phyloP scores from a whole-genome alignment of 2,888 invertebrate genomes.

The Lasioglossum pauxillum region DNA sequence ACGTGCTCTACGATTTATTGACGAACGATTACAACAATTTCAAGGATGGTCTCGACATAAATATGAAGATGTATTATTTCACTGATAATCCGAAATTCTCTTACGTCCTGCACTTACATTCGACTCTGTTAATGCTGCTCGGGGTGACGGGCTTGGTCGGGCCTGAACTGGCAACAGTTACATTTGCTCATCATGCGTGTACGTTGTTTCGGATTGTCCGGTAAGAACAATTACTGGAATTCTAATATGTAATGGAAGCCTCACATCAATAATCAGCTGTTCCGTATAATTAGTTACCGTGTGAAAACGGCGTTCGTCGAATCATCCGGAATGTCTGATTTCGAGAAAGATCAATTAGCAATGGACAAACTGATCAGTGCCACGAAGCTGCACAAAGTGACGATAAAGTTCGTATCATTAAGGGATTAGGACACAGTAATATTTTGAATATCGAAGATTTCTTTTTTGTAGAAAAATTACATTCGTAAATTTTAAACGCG shows the following conservation, averaged over 20 bases:
- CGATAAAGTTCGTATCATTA: not conserved
- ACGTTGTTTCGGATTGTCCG: slow-evolving; percentile 36
- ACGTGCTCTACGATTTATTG: not conserved
- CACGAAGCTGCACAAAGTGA: slow-evolving; percentile 25
- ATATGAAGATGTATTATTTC: not conserved
- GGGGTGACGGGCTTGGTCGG: not conserved
- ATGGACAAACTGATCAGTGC: slow-evolving; percentile 18
- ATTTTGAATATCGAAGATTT: too few species aligned
- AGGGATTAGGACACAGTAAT: too few species aligned
- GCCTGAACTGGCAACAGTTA: slow-evolving; percentile 9
- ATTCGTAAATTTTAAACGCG: too few species aligned
- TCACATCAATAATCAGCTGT: not conserved
- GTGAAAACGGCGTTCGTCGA: not conserved
- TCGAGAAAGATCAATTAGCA: not conserved
- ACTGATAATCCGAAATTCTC: not conserved
- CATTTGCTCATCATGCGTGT: slow-evolving; percentile 5
- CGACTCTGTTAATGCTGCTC: accelerated
- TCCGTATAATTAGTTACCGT: slow-evolving; percentile 22
- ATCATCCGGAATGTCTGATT: not conserved
- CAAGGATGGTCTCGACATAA: not conserved
- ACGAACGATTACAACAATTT: not conserved
- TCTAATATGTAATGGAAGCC: too few species aligned
- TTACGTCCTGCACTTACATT: not conserved
- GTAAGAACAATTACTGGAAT: slow-evolving; percentile 3
- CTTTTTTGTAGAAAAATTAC: too few species aligned